These are phyloP conservation scores for Psephotus haematonotus DNA, from an alignment of 2,113 vertebrate species.

Conservation along the genomic window DNA sequence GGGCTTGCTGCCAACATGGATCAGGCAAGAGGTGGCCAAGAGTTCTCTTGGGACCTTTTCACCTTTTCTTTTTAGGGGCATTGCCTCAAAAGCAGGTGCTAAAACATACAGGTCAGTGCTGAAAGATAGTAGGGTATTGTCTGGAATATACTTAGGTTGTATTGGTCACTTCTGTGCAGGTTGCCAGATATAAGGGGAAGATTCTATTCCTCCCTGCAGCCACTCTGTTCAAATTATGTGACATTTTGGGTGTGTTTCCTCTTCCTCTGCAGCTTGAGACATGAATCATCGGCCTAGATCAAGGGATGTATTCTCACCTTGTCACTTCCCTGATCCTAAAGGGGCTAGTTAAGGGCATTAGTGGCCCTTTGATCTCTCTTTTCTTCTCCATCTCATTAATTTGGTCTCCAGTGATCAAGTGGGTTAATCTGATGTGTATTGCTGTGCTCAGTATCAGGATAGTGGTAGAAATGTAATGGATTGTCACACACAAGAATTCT, in stretches of 20 bases:
- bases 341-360: conserved; percentile 23
- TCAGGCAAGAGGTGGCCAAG: background rate
- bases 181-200: background rate
- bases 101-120: background rate
- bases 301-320: background rate
- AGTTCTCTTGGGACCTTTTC: conserved; percentile 13
- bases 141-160: background rate
- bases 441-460: background rate
- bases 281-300: conserved; percentile 30
- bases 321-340: conserved; percentile 10
- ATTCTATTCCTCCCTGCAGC: background rate
- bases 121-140: background rate
- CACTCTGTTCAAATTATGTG: background rate
- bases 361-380: conserved; percentile 35
- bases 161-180: background rate
- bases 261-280: conserved; percentile 30
- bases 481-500: background rate
- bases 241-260: conserved; percentile 24
- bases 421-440: background rate
- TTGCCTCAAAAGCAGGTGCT: background rate
- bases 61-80: background rate
- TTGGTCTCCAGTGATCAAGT: background rate
- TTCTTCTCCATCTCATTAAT: conserved; percentile 10
- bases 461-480: background rate
- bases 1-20: background rate